Evolutionary conservation across 2,797 vertebrate species (phyloP).

Genomic region (Hylomyscus alleni): DNA sequence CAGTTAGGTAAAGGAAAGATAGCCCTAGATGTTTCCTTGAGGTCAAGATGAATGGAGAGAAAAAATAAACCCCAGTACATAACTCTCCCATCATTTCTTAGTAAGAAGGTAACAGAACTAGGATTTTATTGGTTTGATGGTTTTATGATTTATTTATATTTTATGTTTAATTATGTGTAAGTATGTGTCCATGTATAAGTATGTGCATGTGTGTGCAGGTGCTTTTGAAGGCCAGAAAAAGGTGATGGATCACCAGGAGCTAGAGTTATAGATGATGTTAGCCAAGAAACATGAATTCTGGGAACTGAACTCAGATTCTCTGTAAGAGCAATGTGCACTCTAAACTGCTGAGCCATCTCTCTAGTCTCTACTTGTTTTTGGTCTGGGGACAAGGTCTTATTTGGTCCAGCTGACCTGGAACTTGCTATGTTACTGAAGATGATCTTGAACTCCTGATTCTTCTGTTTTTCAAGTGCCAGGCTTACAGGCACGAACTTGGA

Average conservation of each 20-base stretch:
- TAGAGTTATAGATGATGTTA: not conserved
- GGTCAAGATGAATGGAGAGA: not conserved
- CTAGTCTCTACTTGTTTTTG: not conserved
- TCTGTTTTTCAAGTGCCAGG: too few relatives aligned
- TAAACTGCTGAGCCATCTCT: not conserved
- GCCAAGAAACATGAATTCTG: not conserved
- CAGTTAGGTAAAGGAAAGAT: not conserved
- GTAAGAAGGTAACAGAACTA: not conserved
- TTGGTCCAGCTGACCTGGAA: not conserved
- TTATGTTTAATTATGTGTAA: not conserved
- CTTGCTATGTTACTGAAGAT: not conserved
- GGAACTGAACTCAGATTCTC: not conserved
- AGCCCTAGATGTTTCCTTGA: not conserved
- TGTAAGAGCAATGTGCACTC: not conserved
- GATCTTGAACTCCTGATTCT: not conserved
- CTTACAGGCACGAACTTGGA: not conserved
- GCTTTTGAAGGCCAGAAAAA: not conserved
- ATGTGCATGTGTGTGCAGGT: not conserved
- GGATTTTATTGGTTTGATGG: not conserved
- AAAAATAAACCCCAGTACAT: not conserved
- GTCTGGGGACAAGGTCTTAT: not conserved
- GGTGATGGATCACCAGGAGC: not conserved
- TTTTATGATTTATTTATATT: not conserved
- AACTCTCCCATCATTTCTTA: not conserved
- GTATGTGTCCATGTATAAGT: not conserved